phyloP scores from a whole-genome alignment of 2,888 invertebrate species.

The Melinaea marsaeus region DNA sequence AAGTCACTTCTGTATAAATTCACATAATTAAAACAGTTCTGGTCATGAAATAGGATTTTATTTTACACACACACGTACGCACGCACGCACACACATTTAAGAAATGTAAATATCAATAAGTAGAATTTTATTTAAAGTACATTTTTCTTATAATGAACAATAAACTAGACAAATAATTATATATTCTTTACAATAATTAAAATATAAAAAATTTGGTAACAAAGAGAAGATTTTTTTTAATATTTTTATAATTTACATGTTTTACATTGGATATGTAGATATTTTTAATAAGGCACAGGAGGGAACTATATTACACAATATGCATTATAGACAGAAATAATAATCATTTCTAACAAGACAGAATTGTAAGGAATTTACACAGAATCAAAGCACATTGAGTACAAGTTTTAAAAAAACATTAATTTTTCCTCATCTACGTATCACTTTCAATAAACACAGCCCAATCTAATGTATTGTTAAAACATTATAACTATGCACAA shows the following conservation, averaged over 20 bases:
- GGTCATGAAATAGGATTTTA: conserved; percentile 27
- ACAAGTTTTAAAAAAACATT: conserved; percentile 2
- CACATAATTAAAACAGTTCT: conserved; percentile 6
- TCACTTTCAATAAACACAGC: conserved; percentile 27
- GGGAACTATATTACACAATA: conserved; percentile 4
- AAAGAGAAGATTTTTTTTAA: background rate
- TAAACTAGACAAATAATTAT: background rate
- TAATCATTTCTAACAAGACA: background rate
- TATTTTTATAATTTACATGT: background rate
- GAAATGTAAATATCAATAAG: no score
- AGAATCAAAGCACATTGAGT: conserved; percentile 4
- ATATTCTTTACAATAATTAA: background rate
- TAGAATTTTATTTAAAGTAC: background rate
- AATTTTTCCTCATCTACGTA: background rate
- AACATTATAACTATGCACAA: background rate
- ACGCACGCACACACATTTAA: no score
- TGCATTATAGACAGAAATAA: background rate
- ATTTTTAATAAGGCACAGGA: conserved; percentile 24
- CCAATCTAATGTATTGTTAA: conserved; percentile 8
- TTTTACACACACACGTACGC: conserved; percentile 11
- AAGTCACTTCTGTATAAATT: no score
- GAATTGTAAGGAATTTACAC: background rate
- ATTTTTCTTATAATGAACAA: conserved; percentile 1
- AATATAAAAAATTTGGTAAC: conserved; percentile 1
- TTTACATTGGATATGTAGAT: conserved; percentile 10